Percentiles rank a stretch among this genome's conserved stretches.
Evolutionary conservation across 2,888 invertebrate genomes (phyloP).

Genomic region (Nomada ruficornis): DNA sequence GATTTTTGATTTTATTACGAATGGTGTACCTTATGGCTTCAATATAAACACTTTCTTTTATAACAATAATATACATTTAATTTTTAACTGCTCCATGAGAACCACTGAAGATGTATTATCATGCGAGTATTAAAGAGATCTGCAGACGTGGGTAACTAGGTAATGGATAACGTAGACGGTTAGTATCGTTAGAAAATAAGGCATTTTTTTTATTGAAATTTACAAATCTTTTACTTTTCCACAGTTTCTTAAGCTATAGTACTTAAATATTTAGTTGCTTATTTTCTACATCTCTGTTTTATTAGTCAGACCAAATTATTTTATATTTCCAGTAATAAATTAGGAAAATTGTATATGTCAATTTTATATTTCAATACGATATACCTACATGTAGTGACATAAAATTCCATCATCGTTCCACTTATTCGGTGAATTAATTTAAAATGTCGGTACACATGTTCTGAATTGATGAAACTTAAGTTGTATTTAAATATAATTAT

Average conservation of each 20-base stretch:
- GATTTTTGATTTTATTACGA: background rate
- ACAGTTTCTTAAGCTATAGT: background rate
- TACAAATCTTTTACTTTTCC: background rate
- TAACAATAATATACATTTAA: background rate
- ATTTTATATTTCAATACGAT: slow-evolving; percentile 31
- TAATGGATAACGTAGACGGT: background rate
- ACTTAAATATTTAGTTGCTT: background rate
- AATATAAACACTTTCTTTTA: background rate
- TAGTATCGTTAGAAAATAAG: background rate
- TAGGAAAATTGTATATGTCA: slow-evolving; percentile 1
- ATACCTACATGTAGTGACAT: slow-evolving; percentile 27
- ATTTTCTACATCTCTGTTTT: background rate
- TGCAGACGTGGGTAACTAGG: background rate
- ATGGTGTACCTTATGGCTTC: background rate
- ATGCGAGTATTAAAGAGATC: slow-evolving; percentile 17
- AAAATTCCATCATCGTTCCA: slow-evolving; percentile 1
- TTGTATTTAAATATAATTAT: slow-evolving; percentile 13
- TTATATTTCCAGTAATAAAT: background rate
- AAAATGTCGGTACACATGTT: background rate
- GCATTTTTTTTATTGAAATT: background rate
- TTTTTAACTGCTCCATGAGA: slow-evolving; percentile 13
- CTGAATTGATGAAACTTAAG: slow-evolving; percentile 33
- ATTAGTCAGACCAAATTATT: background rate
- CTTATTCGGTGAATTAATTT: background rate
- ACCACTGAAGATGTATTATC: slow-evolving; percentile 31